These are phyloP conservation scores for Glaucomys volans DNA, from an alignment of 2,113 vertebrate species.

Conservation along the genomic window DNA sequence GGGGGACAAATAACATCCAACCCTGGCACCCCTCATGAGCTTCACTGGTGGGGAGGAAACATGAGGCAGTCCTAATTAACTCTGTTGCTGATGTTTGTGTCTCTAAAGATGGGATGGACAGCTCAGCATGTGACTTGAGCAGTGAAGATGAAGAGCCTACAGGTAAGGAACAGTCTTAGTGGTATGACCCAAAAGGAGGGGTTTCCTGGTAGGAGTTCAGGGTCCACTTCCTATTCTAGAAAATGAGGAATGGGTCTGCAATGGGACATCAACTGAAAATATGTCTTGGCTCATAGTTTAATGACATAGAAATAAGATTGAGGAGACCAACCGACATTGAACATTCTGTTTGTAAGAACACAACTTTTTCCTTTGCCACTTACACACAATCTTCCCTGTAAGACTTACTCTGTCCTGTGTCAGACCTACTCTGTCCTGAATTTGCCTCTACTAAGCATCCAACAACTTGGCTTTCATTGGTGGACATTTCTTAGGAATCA, in stretches of 20 bases:
- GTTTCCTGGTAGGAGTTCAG: neutral
- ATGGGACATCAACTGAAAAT: neutral
- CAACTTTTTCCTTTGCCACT: no score
- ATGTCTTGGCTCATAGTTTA: neutral
- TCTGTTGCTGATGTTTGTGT: neutral
- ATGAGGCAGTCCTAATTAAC: no score
- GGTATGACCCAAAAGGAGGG: neutral
- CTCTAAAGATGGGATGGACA: neutral
- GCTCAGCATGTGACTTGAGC: neutral
- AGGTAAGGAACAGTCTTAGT: neutral
- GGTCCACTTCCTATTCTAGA: neutral
- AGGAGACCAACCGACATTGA: no score
- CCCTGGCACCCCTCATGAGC: no score
- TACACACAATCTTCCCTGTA: no score
- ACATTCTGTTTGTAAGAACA: no score
- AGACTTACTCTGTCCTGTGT: no score
- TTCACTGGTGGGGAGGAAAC: neutral
- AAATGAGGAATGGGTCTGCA: neutral
- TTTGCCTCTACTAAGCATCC: no score
- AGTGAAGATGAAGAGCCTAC: neutral
- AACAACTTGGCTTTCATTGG: no score
- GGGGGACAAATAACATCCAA: neutral
- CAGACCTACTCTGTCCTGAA: no score
- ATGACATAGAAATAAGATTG: no score
- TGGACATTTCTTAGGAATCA: neutral